Evolutionary conservation across 35 echinoderm and acorn worm species (phyloP).

Genomic region (Ophioderma brevispina): DNA sequence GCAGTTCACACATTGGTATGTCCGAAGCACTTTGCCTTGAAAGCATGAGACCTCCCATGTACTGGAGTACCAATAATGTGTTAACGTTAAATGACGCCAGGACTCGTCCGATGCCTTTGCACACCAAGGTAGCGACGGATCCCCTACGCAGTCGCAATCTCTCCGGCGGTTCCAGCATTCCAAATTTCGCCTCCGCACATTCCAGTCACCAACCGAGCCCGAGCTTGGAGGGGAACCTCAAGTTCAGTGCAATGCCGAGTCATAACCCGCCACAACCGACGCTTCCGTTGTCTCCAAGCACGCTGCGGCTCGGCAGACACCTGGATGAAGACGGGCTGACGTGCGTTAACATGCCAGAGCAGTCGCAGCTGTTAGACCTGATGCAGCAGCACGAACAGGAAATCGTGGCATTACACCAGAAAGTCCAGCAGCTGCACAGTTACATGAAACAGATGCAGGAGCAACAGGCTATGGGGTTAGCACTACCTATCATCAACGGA

Average conservation of each 20-base stretch:
- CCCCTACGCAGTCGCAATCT: background rate
- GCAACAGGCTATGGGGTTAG: background rate
- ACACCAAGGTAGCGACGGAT: background rate
- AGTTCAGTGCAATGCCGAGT: conserved; percentile 5
- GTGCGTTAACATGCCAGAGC: conserved; percentile 25
- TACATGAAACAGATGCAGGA: conserved; percentile 6
- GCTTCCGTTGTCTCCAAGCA: conserved; percentile 1
- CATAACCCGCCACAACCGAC: background rate
- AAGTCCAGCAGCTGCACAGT: conserved; percentile 1
- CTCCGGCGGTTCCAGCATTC: conserved; percentile 44
- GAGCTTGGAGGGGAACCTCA: conserved; percentile 6
- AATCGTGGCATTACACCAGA: conserved; percentile 29
- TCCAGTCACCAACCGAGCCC: conserved; percentile 28
- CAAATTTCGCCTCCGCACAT: conserved; percentile 32
- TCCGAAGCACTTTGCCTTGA: background rate
- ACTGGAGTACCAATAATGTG: background rate
- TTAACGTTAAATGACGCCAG: background rate
- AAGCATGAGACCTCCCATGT: background rate
- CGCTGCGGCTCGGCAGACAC: conserved; percentile 67
- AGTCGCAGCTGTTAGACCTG: conserved; percentile 64
- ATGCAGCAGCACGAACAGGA: conserved; percentile 49
- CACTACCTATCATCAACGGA: background rate
- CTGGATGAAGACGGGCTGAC: conserved; percentile 88
- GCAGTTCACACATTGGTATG: conserved; percentile 56
- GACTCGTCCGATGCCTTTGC: background rate